These are phyloP conservation scores for Rhynchotus rufescens DNA, from an alignment of 2,797 vertebrate genomes.

Conservation along the genomic window DNA sequence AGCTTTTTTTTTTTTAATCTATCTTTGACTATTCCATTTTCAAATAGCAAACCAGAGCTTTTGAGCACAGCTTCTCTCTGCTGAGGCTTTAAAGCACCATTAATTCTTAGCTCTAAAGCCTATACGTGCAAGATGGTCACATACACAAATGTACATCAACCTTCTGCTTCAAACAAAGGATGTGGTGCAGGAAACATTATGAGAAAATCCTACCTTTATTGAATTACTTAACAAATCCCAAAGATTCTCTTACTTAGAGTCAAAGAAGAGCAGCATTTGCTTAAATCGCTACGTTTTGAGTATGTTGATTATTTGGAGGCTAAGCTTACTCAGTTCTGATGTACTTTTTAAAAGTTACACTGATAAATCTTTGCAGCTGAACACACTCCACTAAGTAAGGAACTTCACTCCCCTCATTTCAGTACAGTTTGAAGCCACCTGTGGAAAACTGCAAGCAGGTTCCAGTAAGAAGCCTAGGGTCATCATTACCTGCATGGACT, in stretches of 20 bases:
- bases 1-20: constrained; percentile 48
- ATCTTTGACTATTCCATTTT: constrained; percentile 72
- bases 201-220: background rate
- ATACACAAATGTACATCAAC: constrained; percentile 36
- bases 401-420: background rate
- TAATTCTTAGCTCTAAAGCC: constrained; percentile 69
- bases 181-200: background rate
- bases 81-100: constrained; percentile 54
- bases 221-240: background rate
- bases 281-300: background rate
- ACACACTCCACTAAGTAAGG: background rate
- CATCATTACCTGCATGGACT: background rate
- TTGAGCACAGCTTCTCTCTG: constrained; percentile 60
- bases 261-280: background rate
- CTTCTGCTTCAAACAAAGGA: constrained; percentile 26
- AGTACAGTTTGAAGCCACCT: background rate
- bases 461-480: background rate
- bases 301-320: background rate
- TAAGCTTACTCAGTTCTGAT: background rate
- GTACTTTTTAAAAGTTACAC: background rate
- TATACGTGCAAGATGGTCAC: constrained; percentile 37
- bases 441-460: background rate
- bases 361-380: background rate
- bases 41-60: constrained; percentile 66
- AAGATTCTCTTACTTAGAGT: background rate